A percentile compares a stretch with the other conserved stretches of the same genome.
Conservation (phyloP, 2,888 invertebrate genomes). For the Belgica antarctica region DNA sequence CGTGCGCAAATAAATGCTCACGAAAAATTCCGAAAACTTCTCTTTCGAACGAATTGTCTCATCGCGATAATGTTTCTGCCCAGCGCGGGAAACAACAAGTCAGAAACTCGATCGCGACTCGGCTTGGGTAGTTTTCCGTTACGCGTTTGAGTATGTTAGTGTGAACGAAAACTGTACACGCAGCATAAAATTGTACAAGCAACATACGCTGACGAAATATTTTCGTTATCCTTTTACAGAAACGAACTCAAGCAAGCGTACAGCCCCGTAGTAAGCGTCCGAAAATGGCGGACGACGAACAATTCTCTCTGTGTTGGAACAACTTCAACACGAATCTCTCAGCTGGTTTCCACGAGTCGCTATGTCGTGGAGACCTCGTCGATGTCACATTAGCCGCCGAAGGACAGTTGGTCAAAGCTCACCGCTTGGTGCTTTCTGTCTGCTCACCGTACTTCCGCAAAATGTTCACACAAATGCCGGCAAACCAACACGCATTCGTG, state of each 20-base stretch:
- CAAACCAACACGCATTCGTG: slow-evolving; percentile 67
- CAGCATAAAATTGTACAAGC: no score
- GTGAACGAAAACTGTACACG: no score
- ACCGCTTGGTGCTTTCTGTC: slow-evolving; percentile 69
- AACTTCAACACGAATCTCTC: slow-evolving; percentile 72
- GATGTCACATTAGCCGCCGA: slow-evolving; percentile 71
- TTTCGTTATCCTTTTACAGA: slow-evolving; percentile 5
- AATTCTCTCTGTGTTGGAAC: slow-evolving; percentile 73
- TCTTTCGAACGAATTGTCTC: no score
- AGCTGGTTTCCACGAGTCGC: slow-evolving; percentile 68
- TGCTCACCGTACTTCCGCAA: slow-evolving; percentile 72
- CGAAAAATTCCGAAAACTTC: no score
- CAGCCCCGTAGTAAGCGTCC: slow-evolving; percentile 2
- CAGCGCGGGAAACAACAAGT: no score
- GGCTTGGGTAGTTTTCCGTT: no score
- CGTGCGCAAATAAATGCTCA: no score
- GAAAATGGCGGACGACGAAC: slow-evolving; percentile 70
- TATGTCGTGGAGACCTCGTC: slow-evolving; percentile 68
- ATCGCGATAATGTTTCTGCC: no score
- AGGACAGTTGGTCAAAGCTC: slow-evolving; percentile 68
- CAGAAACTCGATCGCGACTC: no score
- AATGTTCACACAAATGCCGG: slow-evolving; percentile 67
- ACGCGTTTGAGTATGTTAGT: no score
- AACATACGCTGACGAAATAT: no score
- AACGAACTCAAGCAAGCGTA: neutral